Percentiles rank a stretch among this genome's conserved stretches.
phyloP scores from a whole-genome alignment of 2,113 vertebrate genomes.

The Mesocricetus auratus region DNA sequence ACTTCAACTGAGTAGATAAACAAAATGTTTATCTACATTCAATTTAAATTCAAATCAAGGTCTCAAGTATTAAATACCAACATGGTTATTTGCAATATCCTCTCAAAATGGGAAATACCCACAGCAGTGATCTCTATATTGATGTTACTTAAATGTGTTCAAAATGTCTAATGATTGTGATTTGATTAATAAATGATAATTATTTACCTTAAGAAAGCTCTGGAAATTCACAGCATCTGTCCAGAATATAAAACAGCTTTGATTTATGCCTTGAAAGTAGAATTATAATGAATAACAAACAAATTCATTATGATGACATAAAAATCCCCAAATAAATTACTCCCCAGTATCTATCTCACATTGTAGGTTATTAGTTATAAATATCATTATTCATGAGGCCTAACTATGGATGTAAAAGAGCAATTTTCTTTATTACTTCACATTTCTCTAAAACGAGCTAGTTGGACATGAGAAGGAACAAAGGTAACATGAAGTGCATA shows the following conservation, averaged over 20 bases:
- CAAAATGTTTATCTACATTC: slow-evolving; percentile 82
- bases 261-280: slow-evolving; percentile 82
- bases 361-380: slow-evolving; percentile 79
- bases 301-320: slow-evolving; percentile 85
- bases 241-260: slow-evolving; percentile 82
- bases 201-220: slow-evolving; percentile 78
- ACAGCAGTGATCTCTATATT: slow-evolving; percentile 72
- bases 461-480: slow-evolving; percentile 56
- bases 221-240: slow-evolving; percentile 80
- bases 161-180: slow-evolving; percentile 73
- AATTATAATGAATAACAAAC: slow-evolving; percentile 84
- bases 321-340: slow-evolving; percentile 85
- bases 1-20: slow-evolving; percentile 81
- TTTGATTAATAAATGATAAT: slow-evolving; percentile 79
- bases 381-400: slow-evolving; percentile 78
- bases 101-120: slow-evolving; percentile 74
- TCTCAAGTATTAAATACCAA: slow-evolving; percentile 79
- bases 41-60: slow-evolving; percentile 83
- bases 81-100: slow-evolving; percentile 73
- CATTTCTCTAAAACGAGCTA: slow-evolving; percentile 44
- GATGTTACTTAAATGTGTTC: slow-evolving; percentile 76
- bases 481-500: slow-evolving; percentile 27
- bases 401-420: slow-evolving; percentile 69
- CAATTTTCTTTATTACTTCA: slow-evolving; percentile 73
- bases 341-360: slow-evolving; percentile 77